These are phyloP conservation scores for Limnephilus marmoratus DNA, from an alignment of 2,888 invertebrate genomes.

Conservation along the genomic window DNA sequence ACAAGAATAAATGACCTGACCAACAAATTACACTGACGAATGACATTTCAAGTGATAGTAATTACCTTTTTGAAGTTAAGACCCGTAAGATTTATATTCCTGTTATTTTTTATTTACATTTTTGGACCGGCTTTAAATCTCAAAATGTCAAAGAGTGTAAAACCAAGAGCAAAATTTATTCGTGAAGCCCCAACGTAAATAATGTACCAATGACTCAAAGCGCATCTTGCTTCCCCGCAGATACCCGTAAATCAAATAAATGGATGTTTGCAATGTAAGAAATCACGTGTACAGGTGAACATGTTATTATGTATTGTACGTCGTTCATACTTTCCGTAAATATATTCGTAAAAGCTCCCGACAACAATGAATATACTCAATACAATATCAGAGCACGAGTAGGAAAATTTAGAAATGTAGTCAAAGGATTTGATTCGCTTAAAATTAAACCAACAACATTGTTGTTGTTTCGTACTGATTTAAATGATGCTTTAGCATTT, in stretches of 20 bases:
- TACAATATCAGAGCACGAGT: background rate
- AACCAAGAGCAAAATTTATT: background rate
- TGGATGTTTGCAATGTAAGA: background rate
- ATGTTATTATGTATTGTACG: background rate
- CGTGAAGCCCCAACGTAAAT: background rate
- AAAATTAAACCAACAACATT: background rate
- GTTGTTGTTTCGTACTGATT: background rate
- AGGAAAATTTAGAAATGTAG: background rate
- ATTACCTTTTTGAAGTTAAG: background rate
- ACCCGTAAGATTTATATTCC: background rate
- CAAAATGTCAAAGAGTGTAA: background rate
- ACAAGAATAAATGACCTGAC: background rate
- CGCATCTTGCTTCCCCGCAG: background rate
- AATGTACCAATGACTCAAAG: background rate
- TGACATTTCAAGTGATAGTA: background rate
- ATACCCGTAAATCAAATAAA: background rate
- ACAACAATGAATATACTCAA: background rate
- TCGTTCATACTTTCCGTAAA: background rate
- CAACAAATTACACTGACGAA: background rate
- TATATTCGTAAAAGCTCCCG: background rate
- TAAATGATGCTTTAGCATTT: background rate
- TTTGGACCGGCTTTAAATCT: background rate
- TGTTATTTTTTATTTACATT: background rate
- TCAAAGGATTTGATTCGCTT: background rate
- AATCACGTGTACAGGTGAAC: background rate